Base-by-base conservation (phyloP, 2,888 invertebrate genomes). In the Lepidonotus clava region DNA sequence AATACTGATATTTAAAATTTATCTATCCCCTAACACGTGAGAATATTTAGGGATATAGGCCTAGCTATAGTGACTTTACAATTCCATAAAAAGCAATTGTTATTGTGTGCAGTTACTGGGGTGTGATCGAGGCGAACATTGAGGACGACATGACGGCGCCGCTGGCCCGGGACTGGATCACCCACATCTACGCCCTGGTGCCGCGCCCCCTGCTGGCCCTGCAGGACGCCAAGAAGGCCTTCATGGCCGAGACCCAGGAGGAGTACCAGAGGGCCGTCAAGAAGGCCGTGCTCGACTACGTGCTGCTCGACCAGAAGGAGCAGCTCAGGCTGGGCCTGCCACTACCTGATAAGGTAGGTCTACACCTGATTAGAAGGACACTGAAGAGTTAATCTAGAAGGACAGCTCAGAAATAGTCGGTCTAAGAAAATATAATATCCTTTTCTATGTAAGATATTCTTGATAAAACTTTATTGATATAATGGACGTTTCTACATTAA, bases 231-330 rank as follows among this genome's bases (percentile, higher is more conserved):
- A 80, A 46, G n/a, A 24, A 46, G 1, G 41, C 41, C 28, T 80
- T 80, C 80, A 14, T 80, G 24, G 24, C 24, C 0, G 97, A 97
- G 87, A 95, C 97, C 53, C 93, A 95, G 56, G 94, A 95, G 0
- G 95, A 95, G 90, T 97, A 96, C 90, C 94, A 95, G 0, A 92
- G 94, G 88, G 95, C 96, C 76, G 95, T 96, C 94, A 95, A 96
- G 90, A 95, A 95, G 93, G 96, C 96, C 76, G 95, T 97, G 66
- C 94, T 97, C 0, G 94, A 96, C 53, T 97, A 97, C 93, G 95
- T 97, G 66, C 93, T 97, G 14, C 95, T 96, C 89, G 97, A 97
- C 93, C 95, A 95, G 0, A 91, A 91, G 0, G 97, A 97, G 93
- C 95, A 95, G 88, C 91, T 92, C 84, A 95, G 97, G n/a, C 94